A percentile compares a stretch with the other conserved stretches of the same genome.
Evolutionary conservation across 1,140 invertebrate species (phyloP).

Genomic region (Colletes latitarsis): DNA sequence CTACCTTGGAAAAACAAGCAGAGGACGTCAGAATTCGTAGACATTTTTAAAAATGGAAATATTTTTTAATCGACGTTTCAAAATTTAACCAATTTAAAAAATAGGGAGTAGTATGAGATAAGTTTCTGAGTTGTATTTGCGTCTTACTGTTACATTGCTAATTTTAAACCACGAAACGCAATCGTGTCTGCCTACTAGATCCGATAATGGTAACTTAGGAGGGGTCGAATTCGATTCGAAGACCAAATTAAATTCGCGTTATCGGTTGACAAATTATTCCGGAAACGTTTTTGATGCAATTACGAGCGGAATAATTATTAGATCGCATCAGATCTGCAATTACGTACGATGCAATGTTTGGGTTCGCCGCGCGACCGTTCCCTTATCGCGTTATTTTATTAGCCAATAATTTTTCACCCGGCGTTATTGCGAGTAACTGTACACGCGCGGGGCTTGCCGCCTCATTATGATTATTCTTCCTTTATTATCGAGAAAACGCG

Average conservation of each 20-base stretch:
- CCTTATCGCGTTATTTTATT: slow-evolving; percentile 55
- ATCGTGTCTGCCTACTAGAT: too few relatives aligned
- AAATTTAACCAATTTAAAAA: too few relatives aligned
- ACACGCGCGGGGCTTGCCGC: slow-evolving; percentile 32
- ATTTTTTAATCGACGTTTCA: too few relatives aligned
- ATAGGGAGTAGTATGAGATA: too few relatives aligned
- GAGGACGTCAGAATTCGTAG: too few relatives aligned
- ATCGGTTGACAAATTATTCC: slow-evolving; percentile 16
- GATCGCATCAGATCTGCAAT: slow-evolving; percentile 48
- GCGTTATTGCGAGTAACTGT: slow-evolving; percentile 52
- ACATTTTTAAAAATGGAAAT: too few relatives aligned
- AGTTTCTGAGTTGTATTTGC: too few relatives aligned
- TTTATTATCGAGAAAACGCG: slow-evolving; percentile 66
- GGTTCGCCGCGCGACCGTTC: slow-evolving; percentile 13
- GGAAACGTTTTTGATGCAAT: slow-evolving; percentile 44
- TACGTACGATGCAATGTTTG: slow-evolving; percentile 25
- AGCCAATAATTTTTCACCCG: slow-evolving; percentile 46
- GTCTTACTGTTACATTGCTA: too few relatives aligned
- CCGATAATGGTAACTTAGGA: too few relatives aligned
- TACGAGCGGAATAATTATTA: slow-evolving; percentile 43
- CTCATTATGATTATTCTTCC: slow-evolving; percentile 61
- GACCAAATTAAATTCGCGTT: background rate
- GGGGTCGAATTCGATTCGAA: too few relatives aligned
- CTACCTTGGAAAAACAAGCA: too few relatives aligned
- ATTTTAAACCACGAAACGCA: too few relatives aligned